Evolutionary conservation across 23 tunicate species (phyloP).

Genomic region (Phallusia fumigata): DNA sequence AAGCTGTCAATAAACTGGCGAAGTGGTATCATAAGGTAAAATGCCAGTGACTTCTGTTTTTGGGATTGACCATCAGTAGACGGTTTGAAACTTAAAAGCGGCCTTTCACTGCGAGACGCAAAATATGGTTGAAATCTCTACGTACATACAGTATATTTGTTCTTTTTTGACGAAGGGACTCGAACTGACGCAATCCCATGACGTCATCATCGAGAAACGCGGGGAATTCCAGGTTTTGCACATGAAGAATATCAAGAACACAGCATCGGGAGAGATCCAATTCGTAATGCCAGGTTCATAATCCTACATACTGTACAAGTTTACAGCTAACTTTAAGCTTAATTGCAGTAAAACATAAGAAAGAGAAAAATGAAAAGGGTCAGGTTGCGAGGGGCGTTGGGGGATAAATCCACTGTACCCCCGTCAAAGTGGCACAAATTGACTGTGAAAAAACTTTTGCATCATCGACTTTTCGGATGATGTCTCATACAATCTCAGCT

Average conservation of each 20-base stretch:
- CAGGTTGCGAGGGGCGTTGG: no score
- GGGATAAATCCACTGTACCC: no score
- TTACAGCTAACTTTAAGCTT: not conserved
- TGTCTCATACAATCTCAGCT: no score
- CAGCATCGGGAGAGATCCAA: conserved; percentile 36
- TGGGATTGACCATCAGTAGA: no score
- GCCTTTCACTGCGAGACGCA: no score
- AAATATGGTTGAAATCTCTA: not conserved
- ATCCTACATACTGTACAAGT: no score
- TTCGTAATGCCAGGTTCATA: conserved; percentile 37
- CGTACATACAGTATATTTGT: not conserved
- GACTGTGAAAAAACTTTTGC: no score
- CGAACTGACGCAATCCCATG: conserved; percentile 30
- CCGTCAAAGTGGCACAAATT: no score
- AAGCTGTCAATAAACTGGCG: conserved; percentile 28
- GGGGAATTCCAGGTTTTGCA: conserved; percentile 38
- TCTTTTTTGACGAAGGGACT: conserved; percentile 4
- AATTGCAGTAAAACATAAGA: not conserved
- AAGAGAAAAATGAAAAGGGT: no score
- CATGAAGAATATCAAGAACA: conserved; percentile 41
- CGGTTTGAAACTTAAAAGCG: no score
- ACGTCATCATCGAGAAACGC: conserved; percentile 39
- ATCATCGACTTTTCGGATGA: no score
- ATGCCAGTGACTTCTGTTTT: no score
- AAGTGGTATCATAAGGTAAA: conserved; percentile 65